Conservation (phyloP, 2,888 invertebrate species). For the Noctua comes region DNA sequence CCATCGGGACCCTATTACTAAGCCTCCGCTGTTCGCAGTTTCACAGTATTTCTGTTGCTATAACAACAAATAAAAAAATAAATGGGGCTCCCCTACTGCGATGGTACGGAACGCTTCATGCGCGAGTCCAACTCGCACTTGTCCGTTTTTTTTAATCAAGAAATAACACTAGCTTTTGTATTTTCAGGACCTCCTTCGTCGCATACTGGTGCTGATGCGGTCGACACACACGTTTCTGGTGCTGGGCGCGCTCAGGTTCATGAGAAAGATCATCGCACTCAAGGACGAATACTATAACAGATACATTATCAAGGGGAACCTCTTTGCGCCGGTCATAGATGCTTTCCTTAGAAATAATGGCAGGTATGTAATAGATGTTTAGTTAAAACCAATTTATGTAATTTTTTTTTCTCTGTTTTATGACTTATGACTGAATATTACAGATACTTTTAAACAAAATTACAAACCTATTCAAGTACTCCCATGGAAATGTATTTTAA, state of each 20-base stretch:
- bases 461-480: background rate
- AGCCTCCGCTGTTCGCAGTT: too few relatives aligned
- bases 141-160: background rate
- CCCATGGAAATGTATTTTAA: background rate
- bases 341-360: slow-evolving; percentile 99
- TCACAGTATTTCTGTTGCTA: too few relatives aligned
- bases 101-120: too few relatives aligned
- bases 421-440: background rate
- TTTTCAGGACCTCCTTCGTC: slow-evolving; percentile 95
- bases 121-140: too few relatives aligned
- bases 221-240: slow-evolving; percentile 99
- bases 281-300: slow-evolving; percentile 99
- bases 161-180: slow-evolving; percentile 4
- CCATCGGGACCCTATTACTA: too few relatives aligned
- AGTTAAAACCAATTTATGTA: background rate
- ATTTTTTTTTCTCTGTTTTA: background rate
- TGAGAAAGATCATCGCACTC: slow-evolving; percentile 98
- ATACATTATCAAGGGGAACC: slow-evolving; percentile 97
- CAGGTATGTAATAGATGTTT: slow-evolving; percentile 85
- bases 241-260: slow-evolving; percentile 98
- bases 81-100: too few relatives aligned
- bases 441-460: background rate
- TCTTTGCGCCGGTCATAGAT: slow-evolving; percentile 98
- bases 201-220: slow-evolving; percentile 98
- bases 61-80: too few relatives aligned